Evolutionary conservation across 1,140 invertebrate genomes (phyloP), one percentile per base, ranked within the genome.

Genomic region (Aphelenchoides avenae): DNA sequence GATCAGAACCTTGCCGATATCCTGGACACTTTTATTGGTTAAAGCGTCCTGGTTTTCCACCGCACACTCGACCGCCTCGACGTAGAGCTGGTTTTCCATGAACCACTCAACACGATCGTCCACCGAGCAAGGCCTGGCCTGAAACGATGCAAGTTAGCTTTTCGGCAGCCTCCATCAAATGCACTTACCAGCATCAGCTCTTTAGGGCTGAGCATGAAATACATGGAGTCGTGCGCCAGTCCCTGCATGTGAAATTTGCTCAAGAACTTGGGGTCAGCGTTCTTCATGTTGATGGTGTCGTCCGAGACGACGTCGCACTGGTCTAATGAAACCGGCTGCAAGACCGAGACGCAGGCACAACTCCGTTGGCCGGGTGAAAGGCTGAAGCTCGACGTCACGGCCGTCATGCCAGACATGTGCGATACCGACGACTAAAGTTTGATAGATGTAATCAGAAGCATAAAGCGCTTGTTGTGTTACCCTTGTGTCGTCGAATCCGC

Each of bases 81-180:
- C 59, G 33, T 51, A 75, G 1, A 67, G 42, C 9, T 59, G 42
- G 34, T 75, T 77, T 15, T 75, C 66, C 26, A 75, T 31, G 24
- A 68, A 57, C 72, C 72, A 75, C 31, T 36, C 9, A 18, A 75
- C 54, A n/a, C 53, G 55, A 27, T 75, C 57, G 50, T 71, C 68
- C 15, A 63, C 43, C 9, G 68, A 71, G 33, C 66, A 71, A 1
- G 72, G 74, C 44, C 47, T 44, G 0, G 68, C 74, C 64, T 73
- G 11, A 53, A 68, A 44, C 3, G 13, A 13, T 52, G 5, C 20
- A 39, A 7, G 31, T 18, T 1, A n/a, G n/a, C n/a, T n/a, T n/a
- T n/a, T n/a, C 15, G 2, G 13, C 1, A 15, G 31, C 9, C 15
- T 15, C 15, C 20, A 50, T 11, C 56, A 1, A n/a, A n/a, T n/a